phyloP scores from a whole-genome alignment of 2,797 vertebrate species.

The Notolabrus celidotus region DNA sequence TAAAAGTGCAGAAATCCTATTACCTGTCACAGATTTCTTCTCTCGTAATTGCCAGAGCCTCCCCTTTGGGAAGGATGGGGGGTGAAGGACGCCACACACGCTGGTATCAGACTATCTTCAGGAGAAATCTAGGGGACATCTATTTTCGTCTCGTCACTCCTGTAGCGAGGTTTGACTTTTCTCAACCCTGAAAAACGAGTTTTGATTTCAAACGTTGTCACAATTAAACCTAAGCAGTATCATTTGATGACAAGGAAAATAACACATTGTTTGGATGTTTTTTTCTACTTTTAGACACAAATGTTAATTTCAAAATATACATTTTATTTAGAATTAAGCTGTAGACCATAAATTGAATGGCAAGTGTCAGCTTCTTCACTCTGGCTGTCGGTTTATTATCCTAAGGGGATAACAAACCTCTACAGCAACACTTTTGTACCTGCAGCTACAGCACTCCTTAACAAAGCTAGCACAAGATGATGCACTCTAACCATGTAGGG shows the following conservation, averaged over 20 bases:
- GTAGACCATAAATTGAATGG: too few relatives aligned
- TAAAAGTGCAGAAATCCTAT: slow-evolving; percentile 83
- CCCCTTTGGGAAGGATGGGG: slow-evolving; percentile 68
- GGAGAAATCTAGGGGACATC: slow-evolving; percentile 75
- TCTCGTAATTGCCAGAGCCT: slow-evolving; percentile 81
- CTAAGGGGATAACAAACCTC: too few relatives aligned
- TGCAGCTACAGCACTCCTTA: too few relatives aligned
- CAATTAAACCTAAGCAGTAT: slow-evolving; percentile 18
- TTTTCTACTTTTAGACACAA: background rate
- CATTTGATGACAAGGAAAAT: slow-evolving; percentile 9
- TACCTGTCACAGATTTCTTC: slow-evolving; percentile 80
- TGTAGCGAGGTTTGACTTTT: slow-evolving; percentile 52
- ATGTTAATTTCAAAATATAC: background rate
- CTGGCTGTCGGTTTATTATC: too few relatives aligned
- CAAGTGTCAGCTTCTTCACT: too few relatives aligned
- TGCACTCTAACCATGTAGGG: too few relatives aligned
- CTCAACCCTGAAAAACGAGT: slow-evolving; percentile 41
- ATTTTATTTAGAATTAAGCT: too few relatives aligned
- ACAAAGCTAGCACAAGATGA: too few relatives aligned
- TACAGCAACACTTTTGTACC: too few relatives aligned
- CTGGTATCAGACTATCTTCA: slow-evolving; percentile 70
- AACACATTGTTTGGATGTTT: background rate
- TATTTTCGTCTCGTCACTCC: slow-evolving; percentile 73
- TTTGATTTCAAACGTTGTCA: slow-evolving; percentile 29
- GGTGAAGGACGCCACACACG: slow-evolving; percentile 81